Base-by-base conservation (phyloP, 2,888 invertebrate genomes). In the Zhengitettix transpicula region DNA sequence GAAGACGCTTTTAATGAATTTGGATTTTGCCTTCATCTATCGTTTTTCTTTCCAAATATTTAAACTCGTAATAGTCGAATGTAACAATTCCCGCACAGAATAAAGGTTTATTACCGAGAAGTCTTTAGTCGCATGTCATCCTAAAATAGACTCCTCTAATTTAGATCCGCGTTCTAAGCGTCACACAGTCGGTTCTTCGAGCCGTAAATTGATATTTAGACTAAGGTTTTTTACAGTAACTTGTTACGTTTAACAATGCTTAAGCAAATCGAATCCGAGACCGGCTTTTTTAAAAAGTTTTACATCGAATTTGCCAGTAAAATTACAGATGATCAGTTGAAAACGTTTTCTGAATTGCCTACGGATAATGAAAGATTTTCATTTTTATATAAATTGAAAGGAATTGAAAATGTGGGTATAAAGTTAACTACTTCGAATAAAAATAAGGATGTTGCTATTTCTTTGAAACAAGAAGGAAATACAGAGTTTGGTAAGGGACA, bases 381-480 rank as follows among this genome's bases (percentile, higher is more conserved):
- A 61, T 84, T 79, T 73, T 73, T 82, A 52, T 64, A 64, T 57
- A 63, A 62, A 56, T 59, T 66, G 28, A 63, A 71, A 7, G 67
- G 68, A 55, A 66, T 66, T 42, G 69, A 72, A 58, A 67, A 71
- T 17, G 66, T 73, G 40, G 68, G 68, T 47, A 63, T 69, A 63
- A 74, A 73, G 55, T 69, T 71, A 12, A 73, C 74, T 65, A 73
- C 73, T 44, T 74, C 74, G 64, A 73, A 73, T 61, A 85, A 89
- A 72, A 77, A 78, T 70, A 69, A 76, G 10, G 75, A 78, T 60
- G 76, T 76, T 67, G 83, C 88, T 10, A 74, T 78, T n/a, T 73
- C 76, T 62, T 72, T 81, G 44, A 89, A 90, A 72, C 78, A 82
- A 65, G 78, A 79, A 61, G 91, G 89, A 5, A 90, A 89, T 68